Evolutionary conservation across 2,797 vertebrate genomes (phyloP), one percentile per base, ranked within the genome.

Genomic region (Parambassis ranga): DNA sequence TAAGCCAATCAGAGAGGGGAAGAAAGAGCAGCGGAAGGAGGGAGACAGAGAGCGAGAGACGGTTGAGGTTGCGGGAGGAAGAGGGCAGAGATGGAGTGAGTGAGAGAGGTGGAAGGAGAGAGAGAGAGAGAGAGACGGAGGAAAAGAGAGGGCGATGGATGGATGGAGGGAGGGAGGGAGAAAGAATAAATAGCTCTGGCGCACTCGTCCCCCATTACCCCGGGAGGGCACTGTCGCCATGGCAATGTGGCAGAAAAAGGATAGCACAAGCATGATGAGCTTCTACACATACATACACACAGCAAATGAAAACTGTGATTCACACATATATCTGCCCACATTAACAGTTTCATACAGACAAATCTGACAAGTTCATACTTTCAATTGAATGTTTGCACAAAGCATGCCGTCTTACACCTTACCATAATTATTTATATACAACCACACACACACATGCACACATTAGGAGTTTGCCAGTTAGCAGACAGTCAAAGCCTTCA

Each of bases 241-340:
- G 90, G 92, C 87, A 88, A 92, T 93, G 90, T 92, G 90, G 87
- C 89, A 92, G 89, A 92, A 88, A 88, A 88, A 82, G 90, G 87
- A 91, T 88, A 87, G 89, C 87, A 84, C 79, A 85, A 80, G 81
- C 86, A 86, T 84, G 84, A 90, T 87, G 84, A 86, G 86, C 82
- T 77, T 81, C 27, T 31, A 76, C 60, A 79, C 65, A 66, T 65
- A 52, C 28, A 63, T 75, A 65, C 57, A 64, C 72, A 72, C 53
- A n/a, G n/a, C n/a, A 77, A 71, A 80, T 67, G 60, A 65, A 74
- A 82, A 67, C 75, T 81, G 74, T 74, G 71, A 81, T 67, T 81
- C 71, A 67, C 74, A 82, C 71, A 56, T 56, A 26, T 60, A 68
- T 65, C 60, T 69, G 63, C 36, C 52, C 65, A 78, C 73, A 81